Evolutionary conservation across 2,113 vertebrate species (phyloP).

Genomic region (Empidonax alnorum): DNA sequence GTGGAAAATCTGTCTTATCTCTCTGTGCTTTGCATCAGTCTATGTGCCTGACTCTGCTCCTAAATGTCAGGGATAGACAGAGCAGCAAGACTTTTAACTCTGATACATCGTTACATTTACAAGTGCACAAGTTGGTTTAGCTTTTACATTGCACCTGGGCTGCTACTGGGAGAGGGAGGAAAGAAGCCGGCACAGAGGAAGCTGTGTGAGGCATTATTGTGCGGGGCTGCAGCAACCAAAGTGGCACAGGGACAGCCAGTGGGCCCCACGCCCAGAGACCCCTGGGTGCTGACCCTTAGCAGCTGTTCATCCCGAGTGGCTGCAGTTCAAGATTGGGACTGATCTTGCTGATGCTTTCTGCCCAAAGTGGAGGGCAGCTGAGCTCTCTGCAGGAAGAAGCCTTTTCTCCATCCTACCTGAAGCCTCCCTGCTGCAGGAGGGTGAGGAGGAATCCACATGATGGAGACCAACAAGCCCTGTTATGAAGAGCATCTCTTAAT

Average conservation of each 20-base stretch:
- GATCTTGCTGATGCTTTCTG: background rate
- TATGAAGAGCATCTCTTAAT: background rate
- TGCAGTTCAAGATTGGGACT: background rate
- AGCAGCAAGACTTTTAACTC: background rate
- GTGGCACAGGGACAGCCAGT: background rate
- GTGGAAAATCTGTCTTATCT: background rate
- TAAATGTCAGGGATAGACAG: background rate
- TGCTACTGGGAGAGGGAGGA: background rate
- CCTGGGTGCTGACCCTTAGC: background rate
- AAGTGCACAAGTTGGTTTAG: background rate
- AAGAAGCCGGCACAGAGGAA: background rate
- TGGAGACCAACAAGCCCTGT: background rate
- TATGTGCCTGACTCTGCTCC: background rate
- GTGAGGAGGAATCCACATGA: background rate
- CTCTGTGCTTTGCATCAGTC: background rate
- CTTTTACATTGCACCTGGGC: background rate
- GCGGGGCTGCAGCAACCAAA: background rate
- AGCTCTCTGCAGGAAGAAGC: background rate
- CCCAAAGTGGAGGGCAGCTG: background rate
- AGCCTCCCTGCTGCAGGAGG: background rate
- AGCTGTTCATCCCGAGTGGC: background rate
- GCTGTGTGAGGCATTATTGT: background rate
- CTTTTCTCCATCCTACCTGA: background rate
- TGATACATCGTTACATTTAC: background rate
- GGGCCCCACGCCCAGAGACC: accelerated